Percentiles rank a stretch among this genome's conserved stretches.
phyloP scores from a whole-genome alignment of 2,888 invertebrate genomes.

The Drosophila buzzatii region DNA sequence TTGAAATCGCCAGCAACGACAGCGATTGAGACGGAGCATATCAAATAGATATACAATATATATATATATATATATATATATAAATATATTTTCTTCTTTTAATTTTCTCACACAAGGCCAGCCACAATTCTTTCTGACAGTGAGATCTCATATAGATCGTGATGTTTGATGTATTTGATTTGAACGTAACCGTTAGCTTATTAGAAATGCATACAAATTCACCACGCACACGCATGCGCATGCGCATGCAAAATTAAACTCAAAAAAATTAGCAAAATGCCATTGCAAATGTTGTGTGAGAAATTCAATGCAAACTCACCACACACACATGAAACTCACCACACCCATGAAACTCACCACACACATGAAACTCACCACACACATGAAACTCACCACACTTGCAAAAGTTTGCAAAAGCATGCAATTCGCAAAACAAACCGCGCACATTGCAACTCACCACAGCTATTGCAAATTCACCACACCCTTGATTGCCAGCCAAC shows the following conservation, averaged over 20 bases:
- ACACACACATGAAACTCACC: too few relatives aligned
- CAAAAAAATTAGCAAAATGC: neutral
- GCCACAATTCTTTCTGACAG: slow-evolving; percentile 18
- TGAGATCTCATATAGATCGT: slow-evolving; percentile 38
- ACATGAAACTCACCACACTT: slow-evolving; percentile 9
- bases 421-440: too few relatives aligned
- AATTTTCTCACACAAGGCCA: slow-evolving; percentile 52
- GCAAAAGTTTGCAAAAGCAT: neutral
- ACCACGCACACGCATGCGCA: neutral
- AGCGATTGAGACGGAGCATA: slow-evolving; percentile 26
- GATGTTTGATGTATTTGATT: slow-evolving; percentile 34
- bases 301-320: too few relatives aligned
- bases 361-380: neutral
- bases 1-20: slow-evolving; percentile 48
- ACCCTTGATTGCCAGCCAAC: neutral
- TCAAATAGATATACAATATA: slow-evolving; percentile 21
- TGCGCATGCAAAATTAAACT: neutral
- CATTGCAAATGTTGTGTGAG: too few relatives aligned
- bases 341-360: too few relatives aligned
- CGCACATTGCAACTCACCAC: neutral
- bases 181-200: slow-evolving; percentile 26
- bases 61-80: too few relatives aligned
- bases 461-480: neutral
- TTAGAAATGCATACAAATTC: slow-evolving; percentile 17
- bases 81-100: neutral